Conservation (phyloP, 1,140 invertebrate species). For the Zelostemma sp. region DNA sequence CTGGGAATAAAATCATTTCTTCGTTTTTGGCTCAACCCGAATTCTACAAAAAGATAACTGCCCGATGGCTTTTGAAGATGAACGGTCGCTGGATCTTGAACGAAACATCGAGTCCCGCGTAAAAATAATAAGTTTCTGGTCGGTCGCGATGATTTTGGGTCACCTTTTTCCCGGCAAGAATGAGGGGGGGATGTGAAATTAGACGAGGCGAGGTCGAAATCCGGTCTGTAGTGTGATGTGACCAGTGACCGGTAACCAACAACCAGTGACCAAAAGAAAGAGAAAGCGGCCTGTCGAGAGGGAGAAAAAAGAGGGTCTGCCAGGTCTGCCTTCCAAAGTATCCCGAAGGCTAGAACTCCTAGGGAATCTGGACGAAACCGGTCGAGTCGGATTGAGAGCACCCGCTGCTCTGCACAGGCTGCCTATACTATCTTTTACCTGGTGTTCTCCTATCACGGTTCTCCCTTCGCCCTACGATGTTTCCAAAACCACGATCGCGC, state of each 20-base stretch:
- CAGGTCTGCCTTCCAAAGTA: no score
- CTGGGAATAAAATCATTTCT: no score
- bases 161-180: conserved; percentile 53
- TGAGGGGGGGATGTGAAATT: conserved; percentile 39
- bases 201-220: conserved; percentile 33
- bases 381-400: conserved; percentile 63
- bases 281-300: conserved; percentile 13
- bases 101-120: no score
- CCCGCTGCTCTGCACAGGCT: conserved; percentile 54
- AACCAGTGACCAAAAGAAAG: conserved; percentile 7
- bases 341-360: conserved; percentile 62
- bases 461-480: conserved; percentile 9
- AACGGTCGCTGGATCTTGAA: no score
- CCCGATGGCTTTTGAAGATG: no score
- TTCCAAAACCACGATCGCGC: conserved; percentile 9
- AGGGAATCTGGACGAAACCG: conserved; percentile 63
- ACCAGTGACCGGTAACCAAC: conserved; percentile 2
- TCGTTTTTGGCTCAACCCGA: conserved; percentile 12
- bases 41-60: no score
- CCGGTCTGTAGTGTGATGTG: conserved; percentile 26
- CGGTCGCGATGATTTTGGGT: no score
- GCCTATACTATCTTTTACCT: conserved; percentile 52
- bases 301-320: conserved; percentile 23
- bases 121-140: no score
- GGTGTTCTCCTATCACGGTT: conserved; percentile 28